A percentile compares a stretch with the other conserved stretches of the same genome.
Conservation (phyloP, 2,113 vertebrate species). For the Struthio camelus region DNA sequence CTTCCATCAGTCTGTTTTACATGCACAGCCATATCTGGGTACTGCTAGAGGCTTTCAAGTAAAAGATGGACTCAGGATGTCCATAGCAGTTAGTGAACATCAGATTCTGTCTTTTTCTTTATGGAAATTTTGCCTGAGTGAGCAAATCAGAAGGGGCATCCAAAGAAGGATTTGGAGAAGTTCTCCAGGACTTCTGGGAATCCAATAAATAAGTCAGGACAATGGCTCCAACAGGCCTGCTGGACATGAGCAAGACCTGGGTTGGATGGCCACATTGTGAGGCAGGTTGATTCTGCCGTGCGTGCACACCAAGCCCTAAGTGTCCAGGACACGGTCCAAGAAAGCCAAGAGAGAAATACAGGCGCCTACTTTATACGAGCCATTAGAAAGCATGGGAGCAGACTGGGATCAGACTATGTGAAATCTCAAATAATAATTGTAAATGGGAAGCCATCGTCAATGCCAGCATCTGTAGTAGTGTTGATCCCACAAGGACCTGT, state of each 20-base stretch:
- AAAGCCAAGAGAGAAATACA: not conserved
- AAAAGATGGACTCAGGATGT: not conserved
- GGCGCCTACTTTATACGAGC: not conserved
- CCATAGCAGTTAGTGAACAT: not conserved
- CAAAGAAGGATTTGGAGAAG: not conserved
- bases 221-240: not conserved
- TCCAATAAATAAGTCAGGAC: not conserved
- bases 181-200: not conserved
- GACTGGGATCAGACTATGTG: not conserved
- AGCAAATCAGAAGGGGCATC: not conserved
- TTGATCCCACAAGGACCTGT: not conserved
- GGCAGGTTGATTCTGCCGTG: not conserved
- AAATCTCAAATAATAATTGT: not conserved
- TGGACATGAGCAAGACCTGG: not conserved
- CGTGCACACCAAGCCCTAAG: not conserved
- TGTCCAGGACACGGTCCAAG: not conserved
- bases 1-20: not conserved
- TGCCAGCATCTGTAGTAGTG: not conserved
- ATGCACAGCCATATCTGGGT: not conserved
- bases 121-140: not conserved
- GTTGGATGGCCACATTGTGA: not conserved
- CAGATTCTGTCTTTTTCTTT: not conserved
- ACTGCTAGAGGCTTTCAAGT: not conserved
- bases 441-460: not conserved
- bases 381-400: not conserved